phyloP scores from a whole-genome alignment of 2,888 invertebrate species.

The Caenorhabditis sinica region DNA sequence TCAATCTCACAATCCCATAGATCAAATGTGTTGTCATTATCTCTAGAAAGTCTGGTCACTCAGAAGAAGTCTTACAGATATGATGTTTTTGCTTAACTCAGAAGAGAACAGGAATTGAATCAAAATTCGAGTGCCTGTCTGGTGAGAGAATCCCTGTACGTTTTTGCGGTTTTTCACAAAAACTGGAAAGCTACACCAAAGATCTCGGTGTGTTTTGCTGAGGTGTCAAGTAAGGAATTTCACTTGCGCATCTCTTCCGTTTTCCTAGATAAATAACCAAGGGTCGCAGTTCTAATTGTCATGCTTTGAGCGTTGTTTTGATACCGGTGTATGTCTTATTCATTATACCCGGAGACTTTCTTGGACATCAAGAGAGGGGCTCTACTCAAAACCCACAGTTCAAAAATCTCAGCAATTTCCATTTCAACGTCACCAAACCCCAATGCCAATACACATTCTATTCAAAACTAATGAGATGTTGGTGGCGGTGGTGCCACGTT shows the following conservation, averaged over 20 bases:
- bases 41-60: not conserved
- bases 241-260: conserved; percentile 17
- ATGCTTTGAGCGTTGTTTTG: conserved; percentile 34
- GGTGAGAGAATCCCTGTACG: conserved; percentile 5
- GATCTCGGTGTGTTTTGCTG: conserved; percentile 43
- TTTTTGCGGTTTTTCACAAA: not conserved
- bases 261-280: conserved; percentile 26
- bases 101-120: not conserved
- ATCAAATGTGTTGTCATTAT: not conserved
- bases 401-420: conserved; percentile 40
- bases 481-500: not conserved
- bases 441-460: not conserved
- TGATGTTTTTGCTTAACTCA: conserved; percentile 10
- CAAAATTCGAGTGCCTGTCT: not conserved
- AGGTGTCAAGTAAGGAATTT: conserved; percentile 15
- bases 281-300: conserved; percentile 36
- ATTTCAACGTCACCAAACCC: conserved; percentile 32
- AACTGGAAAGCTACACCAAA: conserved; percentile 15
- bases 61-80: not conserved
- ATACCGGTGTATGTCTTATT: not conserved
- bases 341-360: too few species aligned
- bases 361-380: not conserved
- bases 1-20: conserved; percentile 1
- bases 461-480: conserved; percentile 33
- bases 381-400: conserved; percentile 23